A percentile compares a stretch with the other conserved stretches of the same genome.
Conservation (phyloP, 2,797 vertebrate species). For the Tragopan temminckii region DNA sequence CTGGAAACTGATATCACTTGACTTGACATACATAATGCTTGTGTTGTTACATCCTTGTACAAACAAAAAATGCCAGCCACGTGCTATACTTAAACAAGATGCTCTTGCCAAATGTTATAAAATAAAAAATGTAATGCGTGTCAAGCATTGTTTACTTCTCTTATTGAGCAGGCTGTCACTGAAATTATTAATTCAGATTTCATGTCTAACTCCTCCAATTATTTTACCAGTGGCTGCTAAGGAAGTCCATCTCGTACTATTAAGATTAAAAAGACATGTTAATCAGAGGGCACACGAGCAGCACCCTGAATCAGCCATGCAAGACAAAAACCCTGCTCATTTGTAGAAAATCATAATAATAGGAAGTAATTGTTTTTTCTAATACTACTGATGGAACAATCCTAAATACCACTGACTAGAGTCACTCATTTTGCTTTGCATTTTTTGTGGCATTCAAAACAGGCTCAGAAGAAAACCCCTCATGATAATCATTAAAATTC, state of each 20-base stretch:
- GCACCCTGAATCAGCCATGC: neutral
- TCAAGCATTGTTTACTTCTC: neutral
- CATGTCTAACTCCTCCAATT: neutral
- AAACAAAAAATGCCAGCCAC: neutral
- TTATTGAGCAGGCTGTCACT: neutral
- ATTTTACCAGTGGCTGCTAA: neutral
- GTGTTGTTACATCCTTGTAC: neutral
- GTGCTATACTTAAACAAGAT: neutral
- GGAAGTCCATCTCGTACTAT: neutral
- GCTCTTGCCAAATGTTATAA: neutral
- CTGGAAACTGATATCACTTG: neutral
- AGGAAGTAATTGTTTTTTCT: neutral
- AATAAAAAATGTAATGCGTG: neutral
- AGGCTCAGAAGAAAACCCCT: neutral
- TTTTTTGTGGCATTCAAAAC: neutral
- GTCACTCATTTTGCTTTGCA: neutral
- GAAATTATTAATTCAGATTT: neutral
- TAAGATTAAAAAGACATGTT: neutral
- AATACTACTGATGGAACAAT: neutral
- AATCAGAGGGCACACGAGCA: neutral
- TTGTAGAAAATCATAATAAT: neutral
- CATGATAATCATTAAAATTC: neutral
- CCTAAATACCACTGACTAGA: neutral
- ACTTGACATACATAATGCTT: neutral
- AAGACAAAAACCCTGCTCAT: neutral